These are phyloP conservation scores for Palythoa grandis DNA, from an alignment of 92 coral and sea anemone genomes.

Conservation along the genomic window DNA sequence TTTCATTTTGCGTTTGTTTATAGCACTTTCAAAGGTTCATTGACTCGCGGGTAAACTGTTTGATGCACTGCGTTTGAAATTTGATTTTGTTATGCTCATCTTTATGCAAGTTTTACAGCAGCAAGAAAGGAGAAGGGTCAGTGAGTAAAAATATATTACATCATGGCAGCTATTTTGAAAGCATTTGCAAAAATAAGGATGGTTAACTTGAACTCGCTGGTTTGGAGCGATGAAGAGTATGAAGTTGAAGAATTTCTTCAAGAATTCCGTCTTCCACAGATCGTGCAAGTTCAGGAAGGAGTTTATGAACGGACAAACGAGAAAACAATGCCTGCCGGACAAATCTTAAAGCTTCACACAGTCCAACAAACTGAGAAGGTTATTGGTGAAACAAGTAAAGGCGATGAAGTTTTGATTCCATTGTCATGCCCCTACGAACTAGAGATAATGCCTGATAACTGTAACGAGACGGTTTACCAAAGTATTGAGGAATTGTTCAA, in stretches of 20 bases:
- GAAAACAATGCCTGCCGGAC: conserved; percentile 29
- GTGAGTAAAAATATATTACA: neutral
- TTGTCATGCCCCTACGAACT: conserved; percentile 21
- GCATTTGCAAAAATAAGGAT: conserved; percentile 20
- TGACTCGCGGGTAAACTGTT: neutral
- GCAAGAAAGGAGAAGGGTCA: neutral
- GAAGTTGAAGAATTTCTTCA: conserved; percentile 28
- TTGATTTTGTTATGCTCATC: neutral
- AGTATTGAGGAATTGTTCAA: neutral
- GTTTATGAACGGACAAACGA: conserved; percentile 36
- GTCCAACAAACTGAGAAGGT: conserved; percentile 23
- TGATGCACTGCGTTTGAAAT: neutral
- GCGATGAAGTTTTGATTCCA: conserved; percentile 24
- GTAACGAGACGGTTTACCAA: neutral
- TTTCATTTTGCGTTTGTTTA: neutral
- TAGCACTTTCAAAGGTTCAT: neutral
- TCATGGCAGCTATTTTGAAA: conserved; percentile 21
- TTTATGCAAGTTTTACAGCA: neutral
- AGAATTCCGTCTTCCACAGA: conserved; percentile 33
- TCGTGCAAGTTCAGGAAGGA: conserved; percentile 40
- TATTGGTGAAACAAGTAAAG: conserved; percentile 12
- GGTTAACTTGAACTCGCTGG: conserved; percentile 40
- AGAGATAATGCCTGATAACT: conserved; percentile 11
- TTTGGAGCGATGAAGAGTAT: conserved; percentile 39
- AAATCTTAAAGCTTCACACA: conserved; percentile 35